Percentiles rank a stretch among this genome's conserved stretches.
These are phyloP conservation scores for Menidia menidia DNA, from an alignment of 2,797 vertebrate genomes.

Conservation along the genomic window DNA sequence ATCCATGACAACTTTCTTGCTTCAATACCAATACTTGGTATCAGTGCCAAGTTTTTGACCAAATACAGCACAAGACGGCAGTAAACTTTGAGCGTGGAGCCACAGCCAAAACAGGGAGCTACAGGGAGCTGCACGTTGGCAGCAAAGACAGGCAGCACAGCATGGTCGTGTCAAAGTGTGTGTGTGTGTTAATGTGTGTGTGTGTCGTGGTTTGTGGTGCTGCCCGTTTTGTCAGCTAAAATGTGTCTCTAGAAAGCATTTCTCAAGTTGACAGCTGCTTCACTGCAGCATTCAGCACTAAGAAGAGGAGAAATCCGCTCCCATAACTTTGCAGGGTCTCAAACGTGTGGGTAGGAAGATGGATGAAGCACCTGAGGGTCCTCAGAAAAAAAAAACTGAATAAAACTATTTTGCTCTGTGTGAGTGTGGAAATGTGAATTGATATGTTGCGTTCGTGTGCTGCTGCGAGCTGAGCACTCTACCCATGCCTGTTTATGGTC, in stretches of 20 bases:
- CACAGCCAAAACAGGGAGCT: constrained; percentile 29
- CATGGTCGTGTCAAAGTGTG: constrained; percentile 20
- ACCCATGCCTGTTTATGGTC: constrained; percentile 59
- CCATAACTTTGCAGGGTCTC: neutral
- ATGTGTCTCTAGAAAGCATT: constrained; percentile 14
- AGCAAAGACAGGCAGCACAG: constrained; percentile 12
- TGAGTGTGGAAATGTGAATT: neutral
- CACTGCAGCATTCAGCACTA: neutral
- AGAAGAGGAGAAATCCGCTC: neutral
- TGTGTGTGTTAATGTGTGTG: neutral
- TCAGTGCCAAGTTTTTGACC: neutral
- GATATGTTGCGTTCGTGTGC: constrained; percentile 13
- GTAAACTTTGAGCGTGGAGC: constrained; percentile 22
- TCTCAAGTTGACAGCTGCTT: constrained; percentile 25
- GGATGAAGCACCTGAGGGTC: neutral
- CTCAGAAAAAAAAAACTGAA: neutral
- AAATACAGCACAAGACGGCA: constrained; percentile 16
- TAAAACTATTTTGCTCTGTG: neutral
- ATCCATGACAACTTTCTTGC: neutral
- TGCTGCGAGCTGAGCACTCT: constrained; percentile 22
- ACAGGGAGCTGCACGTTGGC: constrained; percentile 24
- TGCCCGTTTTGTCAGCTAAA: neutral
- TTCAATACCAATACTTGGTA: neutral
- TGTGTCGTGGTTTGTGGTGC: constrained; percentile 26
- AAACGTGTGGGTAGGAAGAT: neutral